Evolutionary conservation across 1,140 invertebrate genomes (phyloP), one percentile per base, ranked within the genome.

Genomic region (Bemisia tabaci): DNA sequence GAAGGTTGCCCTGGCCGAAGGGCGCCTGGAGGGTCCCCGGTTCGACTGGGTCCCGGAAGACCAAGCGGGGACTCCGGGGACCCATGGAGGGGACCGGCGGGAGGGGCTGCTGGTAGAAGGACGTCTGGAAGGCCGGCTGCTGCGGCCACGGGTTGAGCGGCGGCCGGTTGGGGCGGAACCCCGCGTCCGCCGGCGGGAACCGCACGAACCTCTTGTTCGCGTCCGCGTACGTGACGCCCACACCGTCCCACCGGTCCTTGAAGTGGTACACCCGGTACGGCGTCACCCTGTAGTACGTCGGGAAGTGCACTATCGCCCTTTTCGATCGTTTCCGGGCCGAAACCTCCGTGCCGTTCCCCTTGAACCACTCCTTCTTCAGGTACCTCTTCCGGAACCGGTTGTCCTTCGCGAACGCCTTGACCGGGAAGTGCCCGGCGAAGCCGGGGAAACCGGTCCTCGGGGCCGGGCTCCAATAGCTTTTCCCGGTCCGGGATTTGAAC

Each of bases 21-120:
- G 71, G 69, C 1, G 71, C 70, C 33, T 71, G 69, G 2, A 73
- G 63, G 21, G 71, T 73, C 9, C 72, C 71, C 11, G 68, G 69
- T 26, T 72, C 71, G 12, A 72, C 61, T n/a, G 71, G 71, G 48
- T 81, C 81, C 0, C 80, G 74, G 64, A 82, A 82, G 27, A 82
- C 80, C 1, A 82, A 69, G 59, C 81, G 68, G 0, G 80, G 81
- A 5, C 79, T 80, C 61, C 81, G 74, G 59, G 81, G 80, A 0
- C 77, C 77, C 79, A 81, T 80, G 17, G 79, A 76, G n/a, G 79
- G 78, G 1, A 60, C 63, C 5, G 64, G 48, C 2, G 67, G 64
- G 21, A 65, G 33, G 9, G 23, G 22, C 25, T 60, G 63, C n/a
- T 68, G 62, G 62, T 23, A 68, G 24, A 62, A n/a, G 21, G 65